These are phyloP conservation scores for Drosophila bocqueti DNA, from an alignment of 1,140 invertebrate species.

Conservation along the genomic window DNA sequence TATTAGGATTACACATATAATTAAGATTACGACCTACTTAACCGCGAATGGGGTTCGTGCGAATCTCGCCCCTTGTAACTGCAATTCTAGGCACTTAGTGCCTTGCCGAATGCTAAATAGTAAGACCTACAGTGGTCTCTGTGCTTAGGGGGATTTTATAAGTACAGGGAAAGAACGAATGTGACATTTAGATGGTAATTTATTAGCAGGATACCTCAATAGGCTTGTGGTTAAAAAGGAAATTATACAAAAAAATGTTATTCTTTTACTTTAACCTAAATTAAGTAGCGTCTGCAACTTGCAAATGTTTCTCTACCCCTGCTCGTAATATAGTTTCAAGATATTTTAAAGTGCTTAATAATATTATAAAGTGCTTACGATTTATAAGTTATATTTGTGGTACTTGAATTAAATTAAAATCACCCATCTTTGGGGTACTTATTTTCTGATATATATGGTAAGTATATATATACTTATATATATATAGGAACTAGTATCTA, in stretches of 20 bases:
- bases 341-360: background rate
- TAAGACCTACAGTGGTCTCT: background rate
- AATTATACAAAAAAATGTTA: background rate
- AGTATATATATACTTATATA: background rate
- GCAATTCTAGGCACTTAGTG: conserved; percentile 6
- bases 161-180: too few relatives aligned
- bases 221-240: background rate
- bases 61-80: conserved; percentile 1
- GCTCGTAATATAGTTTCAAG: background rate
- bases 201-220: background rate
- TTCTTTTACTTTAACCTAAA: background rate
- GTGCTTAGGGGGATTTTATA: background rate
- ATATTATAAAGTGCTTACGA: background rate
- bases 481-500: background rate
- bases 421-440: background rate
- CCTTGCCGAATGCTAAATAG: conserved; percentile 9
- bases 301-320: background rate
- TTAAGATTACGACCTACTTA: background rate
- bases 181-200: background rate
- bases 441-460: too few relatives aligned
- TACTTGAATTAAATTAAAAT: background rate
- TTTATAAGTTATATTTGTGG: background rate
- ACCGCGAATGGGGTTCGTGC: background rate
- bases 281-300: background rate
- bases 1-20: background rate